Base-by-base conservation (phyloP, 2,113 vertebrate genomes). In the Dicaeum eximium region DNA sequence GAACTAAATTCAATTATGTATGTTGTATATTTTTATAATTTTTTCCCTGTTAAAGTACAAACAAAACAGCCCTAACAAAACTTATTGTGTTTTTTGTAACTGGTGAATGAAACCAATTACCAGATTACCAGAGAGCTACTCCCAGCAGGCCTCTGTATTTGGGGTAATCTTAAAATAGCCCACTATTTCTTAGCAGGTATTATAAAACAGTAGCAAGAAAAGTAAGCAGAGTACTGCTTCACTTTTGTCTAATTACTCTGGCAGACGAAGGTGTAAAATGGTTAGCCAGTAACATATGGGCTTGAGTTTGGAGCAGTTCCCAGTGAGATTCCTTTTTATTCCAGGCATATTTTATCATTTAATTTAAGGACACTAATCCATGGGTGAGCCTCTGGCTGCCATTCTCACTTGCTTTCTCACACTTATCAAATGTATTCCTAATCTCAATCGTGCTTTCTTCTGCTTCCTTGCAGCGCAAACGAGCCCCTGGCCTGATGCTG, bases 281-380 rank as follows among this genome's bases (percentile, higher is more conserved):
- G 96, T 96, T 95, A 96, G 80, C 85, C 92, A 80, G 88, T 90
- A 96, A 95, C 96, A 97, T 96, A 96, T 94, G 96, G 93, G 80
- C 79, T 86, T 75, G 85, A 80, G 80, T 37, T 93, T 96, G 93
- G 93, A 95, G 61, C 90, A 79, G 90, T 93, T 95, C 95, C 94
- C 87, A 95, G 58, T 1, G 25, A 92, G 85, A 90, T 61, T 90
- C 87, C 65, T 88, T 90, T 79, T 93, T 83, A 84, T 88, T 92
- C 92, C 42, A 92, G 87, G 85, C 92, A 93, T 96, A 95, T 93
- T 96, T 94, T 95, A 94, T 92, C 75, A 73, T 95, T 96, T 96
- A 86, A 96, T 96, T 95, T 90, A 81, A 93, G 88, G 72, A 57
- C 33, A 28, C 70, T 90, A 97, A 95, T 90, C 79, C 45, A 31